A percentile compares a stretch with the other conserved stretches of the same genome.
phyloP scores from a whole-genome alignment of 2,888 invertebrate genomes.

The Portevinia maculata region DNA sequence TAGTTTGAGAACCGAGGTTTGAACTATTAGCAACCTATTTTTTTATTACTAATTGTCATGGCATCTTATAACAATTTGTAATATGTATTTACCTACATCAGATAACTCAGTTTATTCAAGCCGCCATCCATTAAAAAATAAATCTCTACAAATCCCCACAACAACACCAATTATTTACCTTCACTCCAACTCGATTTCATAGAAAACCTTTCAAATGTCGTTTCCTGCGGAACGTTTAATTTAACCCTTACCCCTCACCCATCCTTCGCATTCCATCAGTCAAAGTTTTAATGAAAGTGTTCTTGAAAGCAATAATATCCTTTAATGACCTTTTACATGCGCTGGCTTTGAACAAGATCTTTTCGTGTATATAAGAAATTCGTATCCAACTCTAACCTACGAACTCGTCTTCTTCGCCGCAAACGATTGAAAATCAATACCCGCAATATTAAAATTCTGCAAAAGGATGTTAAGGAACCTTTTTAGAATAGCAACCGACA shows the following conservation, averaged over 20 bases:
- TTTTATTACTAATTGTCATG: too few species aligned
- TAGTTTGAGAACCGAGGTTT: too few species aligned
- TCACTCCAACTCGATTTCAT: slow-evolving; percentile 7
- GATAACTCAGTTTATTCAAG: too few species aligned
- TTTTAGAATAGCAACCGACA: slow-evolving; percentile 50
- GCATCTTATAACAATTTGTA: too few species aligned
- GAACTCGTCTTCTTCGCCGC: neutral
- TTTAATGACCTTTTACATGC: slow-evolving; percentile 47
- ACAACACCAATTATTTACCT: too few species aligned
- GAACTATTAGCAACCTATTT: too few species aligned
- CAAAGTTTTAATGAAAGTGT: slow-evolving; percentile 69
- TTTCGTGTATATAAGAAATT: slow-evolving; percentile 1
- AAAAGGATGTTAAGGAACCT: slow-evolving; percentile 65
- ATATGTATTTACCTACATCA: too few species aligned
- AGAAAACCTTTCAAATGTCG: slow-evolving; percentile 37
- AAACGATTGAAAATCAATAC: slow-evolving; percentile 72
- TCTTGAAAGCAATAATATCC: slow-evolving; percentile 68
- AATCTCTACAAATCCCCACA: too few species aligned
- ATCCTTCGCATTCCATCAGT: slow-evolving; percentile 39
- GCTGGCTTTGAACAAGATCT: slow-evolving; percentile 3
- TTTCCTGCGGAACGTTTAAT: neutral
- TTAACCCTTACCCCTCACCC: slow-evolving; percentile 15
- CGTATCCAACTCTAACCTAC: slow-evolving; percentile 32
- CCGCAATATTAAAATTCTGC: slow-evolving; percentile 69
- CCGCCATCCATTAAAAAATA: too few species aligned